Percentiles rank a stretch among this genome's conserved stretches.
phyloP scores from a whole-genome alignment of 1,140 invertebrate species.

The Homarus americanus region DNA sequence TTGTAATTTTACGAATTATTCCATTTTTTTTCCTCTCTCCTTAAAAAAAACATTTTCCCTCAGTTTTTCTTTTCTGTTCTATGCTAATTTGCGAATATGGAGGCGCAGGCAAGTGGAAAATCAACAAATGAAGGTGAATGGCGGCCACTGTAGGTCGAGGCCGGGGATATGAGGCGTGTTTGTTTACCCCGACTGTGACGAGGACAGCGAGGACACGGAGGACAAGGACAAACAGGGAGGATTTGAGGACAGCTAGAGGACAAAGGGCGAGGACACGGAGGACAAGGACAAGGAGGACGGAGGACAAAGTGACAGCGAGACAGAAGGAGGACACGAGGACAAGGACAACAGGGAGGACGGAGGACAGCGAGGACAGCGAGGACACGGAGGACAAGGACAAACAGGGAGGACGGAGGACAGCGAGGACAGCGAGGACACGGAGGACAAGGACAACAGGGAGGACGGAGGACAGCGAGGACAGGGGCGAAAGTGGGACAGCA shows the following conservation, averaged over 20 bases:
- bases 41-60: conserved; percentile 41
- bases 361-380: not conserved
- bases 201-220: not conserved
- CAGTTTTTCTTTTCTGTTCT: conserved; percentile 49
- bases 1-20: conserved; percentile 73
- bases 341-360: no score
- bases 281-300: not conserved
- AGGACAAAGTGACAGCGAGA: no score
- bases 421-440: not conserved
- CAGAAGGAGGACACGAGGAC: no score
- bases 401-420: no score
- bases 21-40: conserved; percentile 51
- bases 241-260: no score
- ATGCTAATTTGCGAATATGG: conserved; percentile 71
- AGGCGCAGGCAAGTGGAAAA: conserved; percentile 55
- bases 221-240: not conserved
- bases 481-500: no score
- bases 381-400: not conserved
- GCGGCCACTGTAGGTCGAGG: not conserved
- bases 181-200: no score
- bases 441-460: not conserved
- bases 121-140: conserved; percentile 44
- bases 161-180: not conserved
- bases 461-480: no score
- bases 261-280: not conserved